These are phyloP conservation scores for Amphimedon queenslandica DNA, from an alignment of 37 sponge, comb jelly and placozoan genomes.

Conservation along the genomic window DNA sequence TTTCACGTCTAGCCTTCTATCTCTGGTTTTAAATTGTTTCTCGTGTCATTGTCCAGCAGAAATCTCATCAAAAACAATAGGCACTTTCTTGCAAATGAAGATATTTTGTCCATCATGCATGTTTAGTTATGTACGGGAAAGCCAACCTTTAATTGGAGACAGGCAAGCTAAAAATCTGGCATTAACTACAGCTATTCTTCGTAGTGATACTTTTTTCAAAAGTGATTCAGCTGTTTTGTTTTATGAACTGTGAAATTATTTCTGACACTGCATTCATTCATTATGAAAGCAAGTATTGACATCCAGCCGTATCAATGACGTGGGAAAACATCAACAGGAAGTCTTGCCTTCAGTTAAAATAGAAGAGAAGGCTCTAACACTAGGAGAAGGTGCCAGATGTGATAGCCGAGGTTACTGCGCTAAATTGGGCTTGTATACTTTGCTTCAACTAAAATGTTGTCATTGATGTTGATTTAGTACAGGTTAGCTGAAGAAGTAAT, in stretches of 20 bases:
- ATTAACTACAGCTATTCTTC: constrained; percentile 37
- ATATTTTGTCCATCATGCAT: too few relatives aligned
- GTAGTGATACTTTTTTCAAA: constrained; percentile 35
- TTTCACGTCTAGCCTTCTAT: too few relatives aligned
- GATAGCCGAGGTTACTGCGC: constrained; percentile 59
- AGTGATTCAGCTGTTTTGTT: constrained; percentile 20
- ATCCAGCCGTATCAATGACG: constrained; percentile 20
- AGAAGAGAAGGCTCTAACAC: neutral
- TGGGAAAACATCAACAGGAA: constrained; percentile 25
- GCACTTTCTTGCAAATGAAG: too few relatives aligned
- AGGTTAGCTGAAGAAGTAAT: constrained; percentile 28
- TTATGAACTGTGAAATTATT: constrained; percentile 12
- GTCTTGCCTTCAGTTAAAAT: constrained; percentile 16
- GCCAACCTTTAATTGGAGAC: constrained; percentile 30
- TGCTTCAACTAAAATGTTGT: constrained; percentile 41
- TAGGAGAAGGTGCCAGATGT: constrained; percentile 58
- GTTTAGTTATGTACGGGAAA: constrained; percentile 12
- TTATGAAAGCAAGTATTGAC: constrained; percentile 35
- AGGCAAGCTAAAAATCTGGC: constrained; percentile 47
- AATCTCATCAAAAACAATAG: too few relatives aligned
- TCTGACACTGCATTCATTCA: constrained; percentile 24
- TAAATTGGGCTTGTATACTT: constrained; percentile 54
- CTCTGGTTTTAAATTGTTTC: too few relatives aligned
- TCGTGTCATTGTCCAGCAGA: too few relatives aligned
- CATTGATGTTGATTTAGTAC: constrained; percentile 49